Conservation (phyloP, 2,797 vertebrate species). For the Crocidura indochinensis region DNA sequence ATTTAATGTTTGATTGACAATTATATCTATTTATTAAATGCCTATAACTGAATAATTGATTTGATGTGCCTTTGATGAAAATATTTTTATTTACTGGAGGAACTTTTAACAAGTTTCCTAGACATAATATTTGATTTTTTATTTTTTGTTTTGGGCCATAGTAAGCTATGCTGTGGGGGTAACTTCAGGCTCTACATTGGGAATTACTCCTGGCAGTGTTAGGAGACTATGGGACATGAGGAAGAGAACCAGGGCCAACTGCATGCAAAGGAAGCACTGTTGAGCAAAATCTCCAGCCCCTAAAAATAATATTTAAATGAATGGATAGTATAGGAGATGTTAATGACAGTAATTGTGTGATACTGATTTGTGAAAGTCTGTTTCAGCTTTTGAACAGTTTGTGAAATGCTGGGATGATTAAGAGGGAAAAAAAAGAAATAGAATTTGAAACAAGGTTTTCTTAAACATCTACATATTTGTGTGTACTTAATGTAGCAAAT, state of each 20-base stretch:
- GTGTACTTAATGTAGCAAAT: not conserved
- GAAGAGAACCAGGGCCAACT: no score
- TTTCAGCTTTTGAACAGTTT: constrained; percentile 67
- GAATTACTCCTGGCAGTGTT: no score
- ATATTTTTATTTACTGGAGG: not conserved
- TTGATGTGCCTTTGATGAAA: constrained; percentile 45
- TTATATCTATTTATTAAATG: constrained; percentile 45
- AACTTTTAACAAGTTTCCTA: not conserved
- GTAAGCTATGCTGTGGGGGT: no score
- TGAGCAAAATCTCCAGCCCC: no score
- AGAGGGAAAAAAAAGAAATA: not conserved
- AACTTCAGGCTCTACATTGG: no score
- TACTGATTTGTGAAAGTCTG: constrained; percentile 65
- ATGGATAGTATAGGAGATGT: not conserved
- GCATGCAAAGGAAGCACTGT: no score
- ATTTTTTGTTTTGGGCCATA: no score
- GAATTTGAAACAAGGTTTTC: not conserved
- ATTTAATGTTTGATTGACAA: constrained; percentile 14
- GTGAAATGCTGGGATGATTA: constrained; percentile 47
- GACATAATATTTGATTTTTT: not conserved
- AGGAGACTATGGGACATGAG: no score
- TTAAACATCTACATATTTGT: constrained; percentile 20
- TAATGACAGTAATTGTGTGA: constrained; percentile 58
- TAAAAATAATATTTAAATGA: constrained; percentile 22
- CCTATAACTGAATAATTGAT: not conserved